Percentiles rank a stretch among this genome's conserved stretches.
These are phyloP conservation scores for Trichonephila clavata DNA, from an alignment of 1,140 invertebrate species.

Conservation along the genomic window DNA sequence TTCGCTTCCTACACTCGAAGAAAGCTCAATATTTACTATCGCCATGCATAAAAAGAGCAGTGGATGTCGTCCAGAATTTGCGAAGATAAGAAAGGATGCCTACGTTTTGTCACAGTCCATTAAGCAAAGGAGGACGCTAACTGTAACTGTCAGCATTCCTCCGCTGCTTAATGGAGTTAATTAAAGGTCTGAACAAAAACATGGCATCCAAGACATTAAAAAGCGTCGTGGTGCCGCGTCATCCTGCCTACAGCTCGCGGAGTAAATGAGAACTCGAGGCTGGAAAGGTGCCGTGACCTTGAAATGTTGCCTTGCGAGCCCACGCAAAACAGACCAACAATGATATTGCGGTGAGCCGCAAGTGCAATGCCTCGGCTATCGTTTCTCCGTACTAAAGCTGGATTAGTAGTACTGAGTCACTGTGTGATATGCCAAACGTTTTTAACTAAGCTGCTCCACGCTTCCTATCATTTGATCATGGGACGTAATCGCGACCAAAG, in stretches of 20 bases:
- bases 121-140: background rate
- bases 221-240: constrained; percentile 6
- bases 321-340: background rate
- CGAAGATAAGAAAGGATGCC: constrained; percentile 3
- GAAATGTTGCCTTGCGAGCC: constrained; percentile 14
- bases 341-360: constrained; percentile 1
- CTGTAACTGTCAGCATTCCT: constrained; percentile 17
- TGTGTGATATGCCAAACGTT: background rate
- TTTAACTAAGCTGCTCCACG: background rate
- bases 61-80: constrained; percentile 21
- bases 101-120: constrained; percentile 9
- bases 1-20: background rate
- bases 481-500: background rate
- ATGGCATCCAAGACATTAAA: constrained; percentile 9
- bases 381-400: background rate
- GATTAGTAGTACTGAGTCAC: constrained; percentile 15
- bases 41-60: background rate
- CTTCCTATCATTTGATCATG: background rate
- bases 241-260: background rate
- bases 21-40: background rate
- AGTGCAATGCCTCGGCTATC: background rate
- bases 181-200: background rate
- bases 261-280: constrained; percentile 3
- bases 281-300: constrained; percentile 29
- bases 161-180: constrained; percentile 18